Conservation (phyloP, 2,888 invertebrate species). For the Scrobipalpa costella region DNA sequence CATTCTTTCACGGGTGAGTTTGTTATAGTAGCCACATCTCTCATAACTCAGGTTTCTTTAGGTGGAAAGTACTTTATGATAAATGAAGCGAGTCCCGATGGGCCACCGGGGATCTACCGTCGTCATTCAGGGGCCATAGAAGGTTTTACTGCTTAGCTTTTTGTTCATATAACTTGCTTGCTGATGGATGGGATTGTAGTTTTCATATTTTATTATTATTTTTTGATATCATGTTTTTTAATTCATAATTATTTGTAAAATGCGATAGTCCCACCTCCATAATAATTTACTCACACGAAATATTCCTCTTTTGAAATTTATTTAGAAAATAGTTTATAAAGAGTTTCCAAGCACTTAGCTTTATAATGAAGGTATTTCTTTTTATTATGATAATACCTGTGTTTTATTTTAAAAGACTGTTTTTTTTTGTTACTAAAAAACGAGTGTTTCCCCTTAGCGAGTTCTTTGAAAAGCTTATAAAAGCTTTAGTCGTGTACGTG, state of each 20-base stretch:
- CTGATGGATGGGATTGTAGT: not conserved
- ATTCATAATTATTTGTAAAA: too few species aligned
- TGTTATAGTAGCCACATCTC: not conserved
- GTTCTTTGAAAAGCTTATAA: not conserved
- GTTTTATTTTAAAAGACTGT: not conserved
- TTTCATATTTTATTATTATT: not conserved
- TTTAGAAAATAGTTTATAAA: too few species aligned
- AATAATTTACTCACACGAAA: too few species aligned
- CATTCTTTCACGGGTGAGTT: not conserved
- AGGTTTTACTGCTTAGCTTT: constrained; percentile 4
- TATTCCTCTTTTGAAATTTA: too few species aligned
- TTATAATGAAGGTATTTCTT: too few species aligned
- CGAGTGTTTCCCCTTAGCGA: not conserved
- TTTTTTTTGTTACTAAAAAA: not conserved
- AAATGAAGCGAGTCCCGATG: constrained; percentile 9
- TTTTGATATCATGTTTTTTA: not conserved
- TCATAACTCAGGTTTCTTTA: constrained; percentile 4
- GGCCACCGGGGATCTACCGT: constrained; percentile 8
- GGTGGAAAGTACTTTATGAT: constrained; percentile 6
- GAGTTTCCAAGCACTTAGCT: too few species aligned
- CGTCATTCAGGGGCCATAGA: constrained; percentile 2
- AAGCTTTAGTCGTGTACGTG: not conserved
- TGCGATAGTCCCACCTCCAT: too few species aligned
- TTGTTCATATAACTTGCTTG: not conserved
- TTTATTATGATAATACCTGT: too few species aligned